Percentiles rank a stretch among this genome's conserved stretches.
Evolutionary conservation across 1,140 invertebrate genomes (phyloP).

Genomic region (Lethrus apterus): DNA sequence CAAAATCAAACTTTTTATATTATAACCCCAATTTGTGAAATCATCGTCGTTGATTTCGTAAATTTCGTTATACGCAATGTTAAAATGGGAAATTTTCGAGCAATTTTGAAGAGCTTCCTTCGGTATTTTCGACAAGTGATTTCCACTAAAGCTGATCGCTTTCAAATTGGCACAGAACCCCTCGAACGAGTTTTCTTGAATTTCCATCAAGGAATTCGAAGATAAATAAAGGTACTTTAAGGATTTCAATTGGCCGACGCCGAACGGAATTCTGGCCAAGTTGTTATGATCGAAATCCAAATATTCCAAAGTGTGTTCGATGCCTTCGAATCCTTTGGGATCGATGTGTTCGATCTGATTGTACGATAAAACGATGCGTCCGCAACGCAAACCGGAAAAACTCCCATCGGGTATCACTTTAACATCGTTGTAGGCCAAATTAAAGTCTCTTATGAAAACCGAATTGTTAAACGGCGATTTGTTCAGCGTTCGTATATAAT

Average conservation of each 20-base stretch:
- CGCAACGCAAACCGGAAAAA: slow-evolving; percentile 60
- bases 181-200: slow-evolving; percentile 50
- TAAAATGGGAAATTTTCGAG: slow-evolving; percentile 68
- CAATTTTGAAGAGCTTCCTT: slow-evolving; percentile 58
- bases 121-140: slow-evolving; percentile 67
- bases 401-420: slow-evolving; percentile 53
- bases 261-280: slow-evolving; percentile 57
- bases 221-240: slow-evolving; percentile 76
- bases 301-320: slow-evolving; percentile 68
- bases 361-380: slow-evolving; percentile 69
- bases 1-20: slow-evolving; percentile 73
- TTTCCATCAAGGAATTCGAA: slow-evolving; percentile 63
- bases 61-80: slow-evolving; percentile 82
- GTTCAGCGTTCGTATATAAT: slow-evolving; percentile 57
- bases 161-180: slow-evolving; percentile 55
- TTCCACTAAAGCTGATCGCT: slow-evolving; percentile 72
- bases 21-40: slow-evolving; percentile 70
- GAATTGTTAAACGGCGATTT: slow-evolving; percentile 58
- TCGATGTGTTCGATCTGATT: slow-evolving; percentile 65
- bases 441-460: slow-evolving; percentile 67
- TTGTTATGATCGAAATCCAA: slow-evolving; percentile 77
- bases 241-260: slow-evolving; percentile 55
- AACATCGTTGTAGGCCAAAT: slow-evolving; percentile 71
- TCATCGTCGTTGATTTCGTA: slow-evolving; percentile 63
- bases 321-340: slow-evolving; percentile 59